These are phyloP conservation scores for Hafferia zeledoni DNA, from an alignment of 2,797 vertebrate species.

Conservation along the genomic window DNA sequence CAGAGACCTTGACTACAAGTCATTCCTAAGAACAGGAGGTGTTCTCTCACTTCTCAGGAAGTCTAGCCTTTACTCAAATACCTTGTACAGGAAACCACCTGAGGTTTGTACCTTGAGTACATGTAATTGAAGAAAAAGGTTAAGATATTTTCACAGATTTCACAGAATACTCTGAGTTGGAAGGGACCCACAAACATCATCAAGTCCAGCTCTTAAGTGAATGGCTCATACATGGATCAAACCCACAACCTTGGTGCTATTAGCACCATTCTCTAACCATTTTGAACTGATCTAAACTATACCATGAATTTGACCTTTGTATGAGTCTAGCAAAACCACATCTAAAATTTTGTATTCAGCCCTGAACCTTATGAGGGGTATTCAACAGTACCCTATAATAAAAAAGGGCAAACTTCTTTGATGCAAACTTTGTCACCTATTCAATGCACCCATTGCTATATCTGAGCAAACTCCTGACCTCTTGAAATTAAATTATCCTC, in stretches of 20 bases:
- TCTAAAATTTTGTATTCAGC: background rate
- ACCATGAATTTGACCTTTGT: background rate
- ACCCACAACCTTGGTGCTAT: background rate
- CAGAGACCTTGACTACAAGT: background rate
- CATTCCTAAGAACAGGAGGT: background rate
- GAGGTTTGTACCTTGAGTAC: background rate
- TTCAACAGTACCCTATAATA: background rate
- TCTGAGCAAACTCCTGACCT: slow-evolving; percentile 6
- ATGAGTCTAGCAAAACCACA: background rate
- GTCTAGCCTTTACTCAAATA: background rate
- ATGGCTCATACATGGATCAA: background rate
- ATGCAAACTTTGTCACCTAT: background rate
- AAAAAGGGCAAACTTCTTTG: background rate
- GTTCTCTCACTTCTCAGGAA: background rate
- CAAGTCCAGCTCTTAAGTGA: background rate
- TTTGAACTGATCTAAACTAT: background rate
- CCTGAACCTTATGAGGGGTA: background rate
- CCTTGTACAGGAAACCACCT: rapidly evolving
- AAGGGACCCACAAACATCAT: background rate
- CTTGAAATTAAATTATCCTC: slow-evolving; percentile 60
- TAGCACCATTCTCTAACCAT: background rate
- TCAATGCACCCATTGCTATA: background rate
- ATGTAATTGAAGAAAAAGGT: background rate
- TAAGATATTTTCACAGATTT: background rate
- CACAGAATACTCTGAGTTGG: background rate